These are phyloP conservation scores for Crambe crambe DNA, from an alignment of 37 sponge, comb jelly and placozoan species.

Conservation along the genomic window DNA sequence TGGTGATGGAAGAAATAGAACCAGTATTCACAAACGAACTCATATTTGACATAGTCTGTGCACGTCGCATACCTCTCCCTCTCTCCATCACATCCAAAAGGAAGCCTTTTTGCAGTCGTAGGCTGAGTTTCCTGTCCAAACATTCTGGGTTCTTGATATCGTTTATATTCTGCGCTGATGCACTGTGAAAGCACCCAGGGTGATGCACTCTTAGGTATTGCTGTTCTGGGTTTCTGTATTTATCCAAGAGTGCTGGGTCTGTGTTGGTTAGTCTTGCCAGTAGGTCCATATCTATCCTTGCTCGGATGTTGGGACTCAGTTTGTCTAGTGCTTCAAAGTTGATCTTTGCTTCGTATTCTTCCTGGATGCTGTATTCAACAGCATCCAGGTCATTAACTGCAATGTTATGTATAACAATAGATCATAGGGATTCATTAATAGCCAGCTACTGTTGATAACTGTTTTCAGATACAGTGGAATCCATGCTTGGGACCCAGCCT, in stretches of 20 bases:
- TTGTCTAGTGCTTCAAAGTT: conserved; percentile 14
- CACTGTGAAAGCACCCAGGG: too few relatives aligned
- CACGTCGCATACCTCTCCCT: too few relatives aligned
- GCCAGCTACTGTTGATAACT: too few relatives aligned
- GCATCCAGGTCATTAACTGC: conserved; percentile 5
- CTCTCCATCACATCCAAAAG: too few relatives aligned
- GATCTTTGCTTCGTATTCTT: conserved; percentile 17
- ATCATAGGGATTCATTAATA: too few relatives aligned
- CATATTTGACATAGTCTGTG: neutral
- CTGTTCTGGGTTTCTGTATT: neutral
- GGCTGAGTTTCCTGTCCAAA: neutral
- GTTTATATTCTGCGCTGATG: too few relatives aligned
- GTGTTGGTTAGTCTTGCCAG: conserved; percentile 20
- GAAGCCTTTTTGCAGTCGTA: neutral
- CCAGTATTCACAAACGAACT: neutral
- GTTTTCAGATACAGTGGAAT: too few relatives aligned
- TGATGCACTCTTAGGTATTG: neutral
- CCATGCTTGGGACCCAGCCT: too few relatives aligned
- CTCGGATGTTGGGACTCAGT: conserved; percentile 9
- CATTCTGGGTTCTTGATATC: neutral
- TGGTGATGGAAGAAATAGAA: neutral
- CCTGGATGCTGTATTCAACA: conserved; percentile 15
- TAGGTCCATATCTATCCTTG: conserved; percentile 7
- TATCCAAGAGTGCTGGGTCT: conserved; percentile 1
- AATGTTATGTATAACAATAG: neutral